Evolutionary conservation across 2,888 invertebrate genomes (phyloP), one percentile per base, ranked within the genome.

Genomic region (Eudemis profundana): DNA sequence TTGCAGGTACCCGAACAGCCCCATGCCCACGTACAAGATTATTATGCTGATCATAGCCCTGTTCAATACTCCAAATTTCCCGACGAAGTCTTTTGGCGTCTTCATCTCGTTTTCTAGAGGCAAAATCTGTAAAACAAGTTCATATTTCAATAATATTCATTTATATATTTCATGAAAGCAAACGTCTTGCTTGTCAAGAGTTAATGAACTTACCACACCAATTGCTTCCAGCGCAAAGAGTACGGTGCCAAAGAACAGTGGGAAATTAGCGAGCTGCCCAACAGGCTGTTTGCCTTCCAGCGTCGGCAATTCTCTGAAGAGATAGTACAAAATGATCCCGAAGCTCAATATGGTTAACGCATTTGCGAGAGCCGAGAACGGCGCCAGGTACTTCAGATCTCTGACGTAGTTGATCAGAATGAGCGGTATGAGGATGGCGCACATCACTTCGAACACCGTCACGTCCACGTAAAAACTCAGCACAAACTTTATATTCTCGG

Each of bases 171-270:
- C 33, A 5, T 21, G 3, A 1, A 12, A 1, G 5, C 12, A 36
- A 19, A 4, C n/a, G 0, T 2, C 3, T 47, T 49, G 29, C 10
- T 27, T 19, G 8, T 17, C 3, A 7, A 4, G 19, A 19, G 10
- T 1, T 7, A 19, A 21, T 15, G 61, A 70, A 93, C 95, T 93
- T 84, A 97, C 96, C 86, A 97, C 96, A 57, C 96, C 96, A 72
- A 99, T 98, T 60, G 98, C 98, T 93, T 99, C 99, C 75, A 99
- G 94, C 0, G 99, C 97, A 84, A 98, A 99, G 53, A 99, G 93
- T 0, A 98, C 98, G 0, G 98, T 99, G 42, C 99, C 98, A 83
- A 99, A 98, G 91, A 97, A 99, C 1, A 99, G 93, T 0, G 99
- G 99, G 77, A 97, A 96, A 61, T 95, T 93, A 33, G 92, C 86